Percentiles rank a stretch among this genome's conserved stretches.
phyloP scores from a whole-genome alignment of 2,888 invertebrate genomes.

The Archaeoteleia sp. region DNA sequence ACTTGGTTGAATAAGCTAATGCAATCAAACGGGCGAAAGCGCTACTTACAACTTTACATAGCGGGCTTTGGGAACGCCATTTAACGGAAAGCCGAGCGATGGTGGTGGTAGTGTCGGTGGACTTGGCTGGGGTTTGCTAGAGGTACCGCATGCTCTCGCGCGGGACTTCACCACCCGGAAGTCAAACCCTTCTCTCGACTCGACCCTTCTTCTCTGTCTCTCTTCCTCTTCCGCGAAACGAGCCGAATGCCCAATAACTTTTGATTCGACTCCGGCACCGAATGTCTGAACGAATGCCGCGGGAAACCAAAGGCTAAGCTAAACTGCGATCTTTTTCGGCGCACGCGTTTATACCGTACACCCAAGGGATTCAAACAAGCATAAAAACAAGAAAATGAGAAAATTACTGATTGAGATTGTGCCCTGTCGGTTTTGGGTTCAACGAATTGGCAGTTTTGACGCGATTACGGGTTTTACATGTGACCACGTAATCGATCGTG shows the following conservation, averaged over 20 bases:
- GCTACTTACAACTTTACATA: constrained; percentile 63
- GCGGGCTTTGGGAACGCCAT: constrained; percentile 37
- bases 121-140: constrained; percentile 10
- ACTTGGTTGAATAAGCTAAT: constrained; percentile 61
- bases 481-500: too few relatives aligned
- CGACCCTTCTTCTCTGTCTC: constrained; percentile 8
- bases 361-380: too few relatives aligned
- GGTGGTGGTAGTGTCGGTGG: constrained; percentile 1
- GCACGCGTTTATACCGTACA: neutral
- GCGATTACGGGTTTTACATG: too few relatives aligned
- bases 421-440: too few relatives aligned
- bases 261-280: constrained; percentile 27
- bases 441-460: too few relatives aligned
- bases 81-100: constrained; percentile 9
- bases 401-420: too few relatives aligned
- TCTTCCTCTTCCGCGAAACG: neutral
- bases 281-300: constrained; percentile 15
- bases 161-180: constrained; percentile 37
- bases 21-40: constrained; percentile 65
- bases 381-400: too few relatives aligned
- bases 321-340: constrained; percentile 31
- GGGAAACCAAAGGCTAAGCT: constrained; percentile 28
- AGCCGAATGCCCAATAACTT: constrained; percentile 44
- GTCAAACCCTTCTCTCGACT: constrained; percentile 36
- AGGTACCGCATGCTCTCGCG: constrained; percentile 25